Conservation (phyloP, 2,113 vertebrate species). For the Menura novaehollandiae region DNA sequence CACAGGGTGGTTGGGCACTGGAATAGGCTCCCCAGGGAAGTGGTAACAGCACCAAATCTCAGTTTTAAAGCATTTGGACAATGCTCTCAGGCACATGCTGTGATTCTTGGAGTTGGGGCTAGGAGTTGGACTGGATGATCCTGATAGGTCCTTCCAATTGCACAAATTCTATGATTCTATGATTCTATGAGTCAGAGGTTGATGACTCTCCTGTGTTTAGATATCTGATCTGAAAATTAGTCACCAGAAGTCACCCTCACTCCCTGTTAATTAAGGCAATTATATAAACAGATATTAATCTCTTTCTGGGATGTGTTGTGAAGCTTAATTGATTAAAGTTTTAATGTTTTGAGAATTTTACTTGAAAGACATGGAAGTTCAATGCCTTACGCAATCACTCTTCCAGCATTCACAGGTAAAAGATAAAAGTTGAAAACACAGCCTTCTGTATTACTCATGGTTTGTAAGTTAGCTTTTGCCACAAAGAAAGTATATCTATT, state of each 20-base stretch:
- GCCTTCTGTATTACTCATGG: neutral
- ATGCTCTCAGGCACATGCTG: neutral
- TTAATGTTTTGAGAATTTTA: neutral
- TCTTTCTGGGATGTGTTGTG: neutral
- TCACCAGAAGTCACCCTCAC: conserved; percentile 24
- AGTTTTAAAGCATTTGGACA: neutral
- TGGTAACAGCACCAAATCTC: neutral
- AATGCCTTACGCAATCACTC: neutral
- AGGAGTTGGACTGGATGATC: neutral
- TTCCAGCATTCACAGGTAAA: neutral
- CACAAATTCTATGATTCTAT: neutral
- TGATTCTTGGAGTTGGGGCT: neutral
- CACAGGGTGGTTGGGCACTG: neutral
- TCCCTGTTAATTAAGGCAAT: conserved; percentile 23
- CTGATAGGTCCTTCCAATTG: neutral
- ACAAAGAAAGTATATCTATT: neutral
- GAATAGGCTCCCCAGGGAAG: neutral
- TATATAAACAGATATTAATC: conserved; percentile 5
- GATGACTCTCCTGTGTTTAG: neutral
- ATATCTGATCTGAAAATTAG: conserved; percentile 30
- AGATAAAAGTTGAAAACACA: neutral
- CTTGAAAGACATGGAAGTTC: neutral
- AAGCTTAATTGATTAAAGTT: neutral
- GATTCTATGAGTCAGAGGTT: neutral
- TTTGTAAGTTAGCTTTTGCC: neutral